These are phyloP conservation scores for Teleogryllus oceanicus DNA, from an alignment of 2,888 invertebrate genomes.

Conservation along the genomic window DNA sequence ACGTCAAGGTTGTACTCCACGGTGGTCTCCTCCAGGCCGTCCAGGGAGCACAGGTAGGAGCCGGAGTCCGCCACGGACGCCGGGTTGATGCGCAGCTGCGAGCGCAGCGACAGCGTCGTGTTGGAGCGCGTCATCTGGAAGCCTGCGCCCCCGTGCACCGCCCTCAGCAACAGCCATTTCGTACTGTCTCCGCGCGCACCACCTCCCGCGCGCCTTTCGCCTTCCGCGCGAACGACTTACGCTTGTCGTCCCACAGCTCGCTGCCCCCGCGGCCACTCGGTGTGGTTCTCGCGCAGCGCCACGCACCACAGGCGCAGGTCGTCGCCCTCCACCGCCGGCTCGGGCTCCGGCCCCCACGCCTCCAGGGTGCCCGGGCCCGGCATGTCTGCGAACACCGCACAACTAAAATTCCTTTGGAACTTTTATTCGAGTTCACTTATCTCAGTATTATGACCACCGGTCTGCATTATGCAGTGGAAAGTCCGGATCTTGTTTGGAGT, in stretches of 20 bases:
- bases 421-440: no score
- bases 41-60: neutral
- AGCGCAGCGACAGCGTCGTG: neutral
- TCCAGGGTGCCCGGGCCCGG: neutral
- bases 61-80: neutral
- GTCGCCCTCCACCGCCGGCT: neutral
- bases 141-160: neutral
- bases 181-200: no score
- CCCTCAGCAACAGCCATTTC: no score
- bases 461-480: no score
- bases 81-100: neutral
- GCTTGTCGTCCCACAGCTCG: no score
- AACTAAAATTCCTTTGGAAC: no score
- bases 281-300: constrained; percentile 8
- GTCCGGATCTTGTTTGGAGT: no score
- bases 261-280: neutral
- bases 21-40: neutral
- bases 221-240: no score
- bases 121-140: neutral
- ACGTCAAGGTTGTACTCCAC: neutral
- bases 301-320: neutral
- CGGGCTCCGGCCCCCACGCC: neutral
- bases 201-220: no score
- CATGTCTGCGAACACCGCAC: neutral
- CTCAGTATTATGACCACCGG: no score